Evolutionary conservation across 2,113 vertebrate genomes (phyloP).

Genomic region (Lophura nycthemera): DNA sequence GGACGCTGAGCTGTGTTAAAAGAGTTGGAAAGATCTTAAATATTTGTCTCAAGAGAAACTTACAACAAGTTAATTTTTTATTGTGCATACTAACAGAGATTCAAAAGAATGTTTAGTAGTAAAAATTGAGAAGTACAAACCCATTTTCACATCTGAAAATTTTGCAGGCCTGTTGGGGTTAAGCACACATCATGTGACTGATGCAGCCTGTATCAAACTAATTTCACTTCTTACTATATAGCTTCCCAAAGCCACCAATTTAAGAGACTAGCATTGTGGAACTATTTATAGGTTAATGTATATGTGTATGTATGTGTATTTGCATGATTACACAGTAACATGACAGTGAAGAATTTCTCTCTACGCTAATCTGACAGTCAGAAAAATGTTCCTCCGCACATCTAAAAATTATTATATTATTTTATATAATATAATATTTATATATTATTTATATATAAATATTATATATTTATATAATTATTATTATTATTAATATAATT

Average conservation of each 20-base stretch:
- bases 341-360: background rate
- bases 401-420: too few relatives aligned
- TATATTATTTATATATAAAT: too few relatives aligned
- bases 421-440: too few relatives aligned
- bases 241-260: background rate
- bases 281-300: background rate
- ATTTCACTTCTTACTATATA: background rate
- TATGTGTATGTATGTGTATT: background rate
- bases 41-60: background rate
- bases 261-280: background rate
- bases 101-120: background rate
- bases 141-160: background rate
- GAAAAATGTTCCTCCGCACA: background rate
- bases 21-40: background rate
- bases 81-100: background rate
- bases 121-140: background rate
- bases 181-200: background rate
- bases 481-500: too few relatives aligned
- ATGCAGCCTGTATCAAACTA: background rate
- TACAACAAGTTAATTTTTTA: background rate
- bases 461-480: too few relatives aligned
- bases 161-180: background rate
- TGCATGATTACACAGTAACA: background rate
- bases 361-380: background rate
- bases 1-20: background rate